These are phyloP conservation scores for Tragulus kanchil DNA, from an alignment of 2,113 vertebrate species.

Conservation along the genomic window DNA sequence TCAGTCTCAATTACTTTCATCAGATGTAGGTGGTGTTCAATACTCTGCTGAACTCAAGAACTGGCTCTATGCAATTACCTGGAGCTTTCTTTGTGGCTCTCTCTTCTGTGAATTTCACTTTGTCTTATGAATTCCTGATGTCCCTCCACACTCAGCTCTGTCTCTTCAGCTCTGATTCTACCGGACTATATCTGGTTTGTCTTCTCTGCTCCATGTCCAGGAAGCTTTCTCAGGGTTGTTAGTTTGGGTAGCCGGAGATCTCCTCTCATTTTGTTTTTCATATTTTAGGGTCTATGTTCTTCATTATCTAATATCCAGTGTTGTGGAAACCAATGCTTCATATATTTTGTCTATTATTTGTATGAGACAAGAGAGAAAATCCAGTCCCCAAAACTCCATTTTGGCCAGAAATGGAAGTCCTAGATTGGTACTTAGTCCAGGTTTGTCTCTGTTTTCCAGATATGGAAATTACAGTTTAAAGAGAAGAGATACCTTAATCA, in stretches of 20 bases:
- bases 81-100: background rate
- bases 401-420: background rate
- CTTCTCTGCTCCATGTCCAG: background rate
- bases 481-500: background rate
- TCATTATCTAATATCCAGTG: background rate
- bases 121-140: background rate
- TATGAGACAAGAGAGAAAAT: background rate
- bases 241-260: background rate
- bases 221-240: background rate
- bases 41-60: background rate
- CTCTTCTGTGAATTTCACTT: background rate
- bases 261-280: background rate
- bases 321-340: background rate
- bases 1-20: background rate
- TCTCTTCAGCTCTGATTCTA: background rate
- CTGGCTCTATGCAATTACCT: accelerated
- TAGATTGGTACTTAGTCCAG: background rate
- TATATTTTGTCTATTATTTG: background rate
- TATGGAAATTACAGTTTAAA: background rate
- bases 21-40: background rate
- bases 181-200: background rate
- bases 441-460: background rate
- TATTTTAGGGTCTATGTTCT: background rate
- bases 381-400: background rate
- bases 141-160: background rate